A percentile compares a stretch with the other conserved stretches of the same genome.
phyloP scores from a whole-genome alignment of 2,888 invertebrate genomes.

The Lagria hirta region DNA sequence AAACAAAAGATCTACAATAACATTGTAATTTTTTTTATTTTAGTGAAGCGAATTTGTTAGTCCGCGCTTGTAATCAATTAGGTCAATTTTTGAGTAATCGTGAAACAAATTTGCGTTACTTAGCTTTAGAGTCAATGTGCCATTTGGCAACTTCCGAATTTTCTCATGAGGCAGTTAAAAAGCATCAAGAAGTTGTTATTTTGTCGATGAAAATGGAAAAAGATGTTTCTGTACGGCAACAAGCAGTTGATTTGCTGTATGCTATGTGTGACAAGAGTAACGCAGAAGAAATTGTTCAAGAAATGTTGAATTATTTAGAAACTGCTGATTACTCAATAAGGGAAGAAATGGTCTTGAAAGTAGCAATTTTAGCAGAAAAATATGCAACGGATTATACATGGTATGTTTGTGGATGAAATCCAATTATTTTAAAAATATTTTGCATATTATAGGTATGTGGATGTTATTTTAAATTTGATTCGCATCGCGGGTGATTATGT shows the following conservation, averaged over 20 bases:
- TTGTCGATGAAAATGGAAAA: slow-evolving; percentile 99
- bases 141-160: slow-evolving; percentile 98
- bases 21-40: slow-evolving; percentile 1
- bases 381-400: slow-evolving; percentile 99
- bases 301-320: slow-evolving; percentile 98
- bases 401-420: slow-evolving; percentile 59
- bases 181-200: slow-evolving; percentile 99
- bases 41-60: slow-evolving; percentile 93
- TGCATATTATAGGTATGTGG: slow-evolving; percentile 69
- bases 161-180: slow-evolving; percentile 99
- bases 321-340: slow-evolving; percentile 99
- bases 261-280: slow-evolving; percentile 99
- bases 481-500: slow-evolving; percentile 99
- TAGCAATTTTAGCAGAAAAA: slow-evolving; percentile 98
- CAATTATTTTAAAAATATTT: slow-evolving; percentile 1
- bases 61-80: slow-evolving; percentile 97
- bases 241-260: slow-evolving; percentile 96
- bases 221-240: slow-evolving; percentile 96
- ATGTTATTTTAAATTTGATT: slow-evolving; percentile 97
- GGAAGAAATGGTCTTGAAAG: slow-evolving; percentile 99
- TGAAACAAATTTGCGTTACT: slow-evolving; percentile 96
- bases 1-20: too few relatives aligned
- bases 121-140: slow-evolving; percentile 99
- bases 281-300: slow-evolving; percentile 98
- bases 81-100: slow-evolving; percentile 97